Evolutionary conservation across 2,888 invertebrate species (phyloP).

Genomic region (Ophion slaviceki): DNA sequence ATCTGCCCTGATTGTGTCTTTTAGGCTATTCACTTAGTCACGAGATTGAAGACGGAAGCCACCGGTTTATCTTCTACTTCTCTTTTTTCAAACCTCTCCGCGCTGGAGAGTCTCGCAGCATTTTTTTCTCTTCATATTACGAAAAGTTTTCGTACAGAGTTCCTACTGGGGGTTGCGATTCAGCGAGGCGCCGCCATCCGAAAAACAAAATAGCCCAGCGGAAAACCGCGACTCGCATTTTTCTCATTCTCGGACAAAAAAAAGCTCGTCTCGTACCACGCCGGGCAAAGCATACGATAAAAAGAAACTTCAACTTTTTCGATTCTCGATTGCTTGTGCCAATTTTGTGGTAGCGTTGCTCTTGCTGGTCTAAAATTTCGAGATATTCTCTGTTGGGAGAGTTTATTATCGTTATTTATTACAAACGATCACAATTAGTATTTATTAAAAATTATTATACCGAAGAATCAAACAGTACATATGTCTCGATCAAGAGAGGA

Average conservation of each 20-base stretch:
- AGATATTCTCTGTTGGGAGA: not conserved
- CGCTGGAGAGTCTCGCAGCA: conserved; percentile 1
- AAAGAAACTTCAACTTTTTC: conserved; percentile 6
- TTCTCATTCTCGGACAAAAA: conserved; percentile 23
- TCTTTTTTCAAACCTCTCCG: conserved; percentile 21
- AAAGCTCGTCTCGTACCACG: not conserved
- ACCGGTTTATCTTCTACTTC: conserved; percentile 7
- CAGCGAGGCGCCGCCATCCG: not conserved
- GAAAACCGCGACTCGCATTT: conserved; percentile 13
- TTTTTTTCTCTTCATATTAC: conserved; percentile 19
- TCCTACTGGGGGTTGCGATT: conserved; percentile 8
- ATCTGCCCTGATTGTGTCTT: conserved; percentile 2
- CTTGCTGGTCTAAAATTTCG: not conserved
- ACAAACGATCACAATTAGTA: too few relatives aligned
- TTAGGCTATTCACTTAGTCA: conserved; percentile 50
- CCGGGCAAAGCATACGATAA: not conserved
- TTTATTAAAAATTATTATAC: too few relatives aligned
- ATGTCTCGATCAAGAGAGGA: too few relatives aligned
- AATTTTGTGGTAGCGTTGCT: not conserved
- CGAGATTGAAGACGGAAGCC: conserved; percentile 39
- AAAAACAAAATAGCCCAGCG: conserved; percentile 32
- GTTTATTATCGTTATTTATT: too few relatives aligned
- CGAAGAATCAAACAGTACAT: too few relatives aligned
- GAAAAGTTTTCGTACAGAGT: conserved; percentile 45
- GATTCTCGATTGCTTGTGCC: not conserved